phyloP scores from a whole-genome alignment of 2,113 vertebrate species.

The Myanophis thanlyinensis region DNA sequence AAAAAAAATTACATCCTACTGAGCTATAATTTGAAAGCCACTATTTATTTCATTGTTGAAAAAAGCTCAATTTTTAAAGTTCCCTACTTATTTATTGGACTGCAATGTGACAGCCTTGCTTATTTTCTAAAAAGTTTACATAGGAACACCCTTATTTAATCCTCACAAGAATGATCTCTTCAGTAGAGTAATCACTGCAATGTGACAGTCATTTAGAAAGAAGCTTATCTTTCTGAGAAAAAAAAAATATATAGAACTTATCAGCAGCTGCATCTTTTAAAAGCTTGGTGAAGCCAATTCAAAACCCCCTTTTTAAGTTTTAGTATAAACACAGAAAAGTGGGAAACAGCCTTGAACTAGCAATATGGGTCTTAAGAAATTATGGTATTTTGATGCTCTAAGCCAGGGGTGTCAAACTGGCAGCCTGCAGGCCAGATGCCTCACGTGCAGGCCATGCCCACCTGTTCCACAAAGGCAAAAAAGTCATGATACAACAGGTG shows the following conservation, averaged over 20 bases:
- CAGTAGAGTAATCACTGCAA: not conserved
- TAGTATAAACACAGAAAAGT: not conserved
- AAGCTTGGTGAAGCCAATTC: not conserved
- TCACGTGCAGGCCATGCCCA: too few relatives aligned
- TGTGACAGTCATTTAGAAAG: not conserved
- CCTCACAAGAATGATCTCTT: not conserved
- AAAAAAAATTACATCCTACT: not conserved
- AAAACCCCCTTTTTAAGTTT: not conserved
- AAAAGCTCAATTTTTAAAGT: constrained; percentile 5
- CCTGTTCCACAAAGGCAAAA: too few relatives aligned
- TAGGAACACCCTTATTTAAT: not conserved
- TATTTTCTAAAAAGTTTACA: not conserved
- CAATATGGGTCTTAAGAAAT: not conserved
- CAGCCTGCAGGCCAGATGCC: too few relatives aligned
- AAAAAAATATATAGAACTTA: not conserved
- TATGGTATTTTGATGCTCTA: not conserved
- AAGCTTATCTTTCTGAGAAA: not conserved
- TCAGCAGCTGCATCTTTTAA: not conserved
- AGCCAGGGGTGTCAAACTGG: not conserved
- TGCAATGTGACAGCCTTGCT: too few relatives aligned
- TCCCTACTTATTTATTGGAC: not conserved
- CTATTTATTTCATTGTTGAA: constrained; percentile 30
- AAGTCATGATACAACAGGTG: too few relatives aligned
- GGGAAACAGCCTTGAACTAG: not conserved
- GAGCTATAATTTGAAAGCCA: not conserved